Percentiles rank a stretch among this genome's conserved stretches.
phyloP scores from a whole-genome alignment of 2,797 vertebrate genomes.

The Ctenochaetus hawaiiensis region DNA sequence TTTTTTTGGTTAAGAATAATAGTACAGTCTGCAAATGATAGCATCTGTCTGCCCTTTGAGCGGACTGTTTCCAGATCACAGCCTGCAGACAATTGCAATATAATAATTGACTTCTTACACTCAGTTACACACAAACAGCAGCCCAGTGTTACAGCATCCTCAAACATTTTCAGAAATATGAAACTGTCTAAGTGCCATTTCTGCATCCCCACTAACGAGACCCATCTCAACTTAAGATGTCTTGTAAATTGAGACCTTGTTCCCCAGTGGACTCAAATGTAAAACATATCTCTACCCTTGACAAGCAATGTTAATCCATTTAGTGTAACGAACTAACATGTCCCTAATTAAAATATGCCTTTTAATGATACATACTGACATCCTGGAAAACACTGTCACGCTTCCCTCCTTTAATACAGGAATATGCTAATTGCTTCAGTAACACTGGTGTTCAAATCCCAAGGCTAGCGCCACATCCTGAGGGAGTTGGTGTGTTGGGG shows the following conservation, averaged over 20 bases:
- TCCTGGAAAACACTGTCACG: slow-evolving; percentile 86
- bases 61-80: slow-evolving; percentile 62
- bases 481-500: slow-evolving; percentile 79
- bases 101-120: slow-evolving; percentile 70
- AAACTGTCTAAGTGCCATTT: slow-evolving; percentile 75
- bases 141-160: slow-evolving; percentile 41
- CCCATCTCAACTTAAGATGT: slow-evolving; percentile 80
- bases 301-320: slow-evolving; percentile 89
- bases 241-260: slow-evolving; percentile 85
- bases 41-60: slow-evolving; percentile 47
- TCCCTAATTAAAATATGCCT: slow-evolving; percentile 90
- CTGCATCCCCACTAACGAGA: slow-evolving; percentile 73
- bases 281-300: slow-evolving; percentile 86
- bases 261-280: slow-evolving; percentile 85
- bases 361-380: slow-evolving; percentile 89
- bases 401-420: slow-evolving; percentile 85
- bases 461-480: slow-evolving; percentile 77
- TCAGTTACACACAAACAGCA: slow-evolving; percentile 64
- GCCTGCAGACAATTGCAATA: slow-evolving; percentile 53
- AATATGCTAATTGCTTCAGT: slow-evolving; percentile 92
- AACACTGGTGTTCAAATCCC: slow-evolving; percentile 87
- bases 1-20: slow-evolving; percentile 30
- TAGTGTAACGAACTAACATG: slow-evolving; percentile 89
- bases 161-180: slow-evolving; percentile 68
- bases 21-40: slow-evolving; percentile 45